These are phyloP conservation scores for Zaprionus obscuricornis DNA, from an alignment of 2,888 invertebrate genomes.

Conservation along the genomic window DNA sequence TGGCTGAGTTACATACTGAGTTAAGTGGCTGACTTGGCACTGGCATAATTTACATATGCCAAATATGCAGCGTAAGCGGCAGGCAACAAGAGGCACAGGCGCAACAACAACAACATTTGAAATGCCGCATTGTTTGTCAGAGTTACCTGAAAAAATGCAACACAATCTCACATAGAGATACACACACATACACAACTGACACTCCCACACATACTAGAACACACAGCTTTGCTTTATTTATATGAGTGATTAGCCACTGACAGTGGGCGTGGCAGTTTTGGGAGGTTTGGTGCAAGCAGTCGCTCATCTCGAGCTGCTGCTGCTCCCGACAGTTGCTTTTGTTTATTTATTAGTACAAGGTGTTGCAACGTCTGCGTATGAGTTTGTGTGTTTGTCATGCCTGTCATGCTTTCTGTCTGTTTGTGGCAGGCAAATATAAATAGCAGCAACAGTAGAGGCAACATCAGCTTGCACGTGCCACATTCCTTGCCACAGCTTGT, in stretches of 20 bases:
- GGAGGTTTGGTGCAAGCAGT: background rate
- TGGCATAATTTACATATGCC: conserved; percentile 75
- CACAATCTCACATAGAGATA: conserved; percentile 5
- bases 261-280: conserved; percentile 15
- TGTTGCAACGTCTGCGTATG: conserved; percentile 33
- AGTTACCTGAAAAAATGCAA: conserved; percentile 39
- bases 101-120: conserved; percentile 44
- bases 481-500: conserved; percentile 1
- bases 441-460: conserved; percentile 37
- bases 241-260: conserved; percentile 74
- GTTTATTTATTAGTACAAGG: conserved; percentile 74
- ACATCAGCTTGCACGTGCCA: conserved; percentile 44
- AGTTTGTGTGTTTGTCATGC: conserved; percentile 14
- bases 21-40: conserved; percentile 72
- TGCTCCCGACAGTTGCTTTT: conserved; percentile 24
- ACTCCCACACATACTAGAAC: conserved; percentile 13
- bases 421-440: conserved; percentile 68
- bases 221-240: conserved; percentile 60
- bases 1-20: conserved; percentile 27
- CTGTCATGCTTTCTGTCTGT: conserved; percentile 50
- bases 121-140: conserved; percentile 49
- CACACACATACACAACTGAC: conserved; percentile 7
- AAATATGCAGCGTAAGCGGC: conserved; percentile 49
- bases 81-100: too few species aligned
- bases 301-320: conserved; percentile 26